These are phyloP conservation scores for Cettia cetti DNA, from an alignment of 2,113 vertebrate species.

Conservation along the genomic window DNA sequence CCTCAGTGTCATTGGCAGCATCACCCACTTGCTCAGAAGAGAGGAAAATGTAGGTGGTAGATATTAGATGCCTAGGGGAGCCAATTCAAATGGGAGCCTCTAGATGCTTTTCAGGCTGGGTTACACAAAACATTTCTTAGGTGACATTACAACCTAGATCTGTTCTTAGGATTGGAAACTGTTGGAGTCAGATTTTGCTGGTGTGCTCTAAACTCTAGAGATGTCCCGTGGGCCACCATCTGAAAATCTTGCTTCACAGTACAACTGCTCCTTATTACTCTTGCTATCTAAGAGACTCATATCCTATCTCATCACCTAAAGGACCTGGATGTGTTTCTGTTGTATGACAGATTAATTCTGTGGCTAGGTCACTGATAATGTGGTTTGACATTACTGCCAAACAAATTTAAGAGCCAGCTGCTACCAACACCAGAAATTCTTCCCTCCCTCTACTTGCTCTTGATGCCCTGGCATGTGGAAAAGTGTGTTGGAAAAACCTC, in stretches of 20 bases:
- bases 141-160: neutral
- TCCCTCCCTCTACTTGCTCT: fast-evolving
- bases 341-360: neutral
- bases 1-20: neutral
- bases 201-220: neutral
- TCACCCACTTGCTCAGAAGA: neutral
- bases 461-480: neutral
- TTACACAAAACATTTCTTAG: neutral
- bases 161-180: neutral
- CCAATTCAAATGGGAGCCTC: neutral
- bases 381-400: neutral
- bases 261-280: neutral
- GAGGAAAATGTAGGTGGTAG: neutral
- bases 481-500: neutral
- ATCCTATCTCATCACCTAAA: neutral
- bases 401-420: neutral
- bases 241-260: neutral
- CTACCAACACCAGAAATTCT: neutral
- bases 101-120: neutral
- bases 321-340: neutral
- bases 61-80: neutral
- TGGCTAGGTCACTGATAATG: neutral
- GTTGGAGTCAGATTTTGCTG: neutral
- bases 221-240: neutral
- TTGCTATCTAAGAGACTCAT: neutral